Evolutionary conservation across 92 coral and sea anemone genomes (phyloP).

Genomic region (Muricea muricata): DNA sequence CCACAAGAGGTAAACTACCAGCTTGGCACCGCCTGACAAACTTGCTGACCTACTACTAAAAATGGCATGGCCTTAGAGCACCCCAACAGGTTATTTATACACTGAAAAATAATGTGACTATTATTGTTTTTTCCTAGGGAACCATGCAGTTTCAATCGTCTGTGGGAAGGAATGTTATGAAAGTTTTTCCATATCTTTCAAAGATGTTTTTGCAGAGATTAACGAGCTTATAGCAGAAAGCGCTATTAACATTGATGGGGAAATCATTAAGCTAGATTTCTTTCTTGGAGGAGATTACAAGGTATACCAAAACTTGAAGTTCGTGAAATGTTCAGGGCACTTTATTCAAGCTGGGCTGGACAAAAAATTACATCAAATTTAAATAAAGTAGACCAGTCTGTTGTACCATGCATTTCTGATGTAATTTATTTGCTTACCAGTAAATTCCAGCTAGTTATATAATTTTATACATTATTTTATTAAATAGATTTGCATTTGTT

Average conservation of each 20-base stretch:
- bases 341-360: too few relatives aligned
- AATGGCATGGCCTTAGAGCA: too few relatives aligned
- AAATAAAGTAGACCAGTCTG: too few relatives aligned
- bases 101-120: constrained; percentile 3
- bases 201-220: neutral
- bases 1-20: constrained; percentile 42
- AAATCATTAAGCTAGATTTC: constrained; percentile 9
- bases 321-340: too few relatives aligned
- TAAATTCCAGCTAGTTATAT: neutral
- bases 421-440: neutral
- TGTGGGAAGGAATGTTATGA: constrained; percentile 4
- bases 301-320: too few relatives aligned
- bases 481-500: too few relatives aligned
- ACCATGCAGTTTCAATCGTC: neutral
- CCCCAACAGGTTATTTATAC: too few relatives aligned
- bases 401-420: too few relatives aligned
- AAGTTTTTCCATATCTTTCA: neutral
- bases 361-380: too few relatives aligned
- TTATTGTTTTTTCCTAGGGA: constrained; percentile 5
- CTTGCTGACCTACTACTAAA: too few relatives aligned
- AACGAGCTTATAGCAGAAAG: constrained; percentile 19
- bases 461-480: constrained; percentile 25
- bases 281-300: constrained; percentile 22
- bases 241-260: constrained; percentile 13
- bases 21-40: neutral